Base-by-base conservation (phyloP, 2,113 vertebrate genomes). In the Phodopus roborovskii region DNA sequence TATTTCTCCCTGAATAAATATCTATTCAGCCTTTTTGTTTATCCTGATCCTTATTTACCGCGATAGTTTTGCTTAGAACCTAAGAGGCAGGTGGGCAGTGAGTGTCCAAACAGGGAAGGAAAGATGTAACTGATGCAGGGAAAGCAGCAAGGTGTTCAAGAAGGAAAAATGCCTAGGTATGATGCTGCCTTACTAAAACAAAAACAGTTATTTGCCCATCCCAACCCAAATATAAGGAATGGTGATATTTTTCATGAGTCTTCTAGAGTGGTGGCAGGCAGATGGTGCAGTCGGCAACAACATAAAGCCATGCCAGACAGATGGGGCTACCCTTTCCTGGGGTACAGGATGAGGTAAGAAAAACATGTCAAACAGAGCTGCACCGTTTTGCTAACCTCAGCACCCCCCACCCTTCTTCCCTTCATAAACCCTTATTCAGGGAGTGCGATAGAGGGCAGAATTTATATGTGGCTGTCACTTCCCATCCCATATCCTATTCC, bases 311-410 rank as follows among this genome's bases (percentile, higher is more conserved):
- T 93, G 92, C 94, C 94, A 88, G 64, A 92, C 10, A 73, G 71
- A 77, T 77, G 88, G 92, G 78, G 85, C 90, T 90, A 50, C 60
- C 82, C 91, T 48, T 53, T 71, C 90, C 19, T 87, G 74, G 97
- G 92, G 50, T 82, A 96, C 82, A 94, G 70, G 94, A 97, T 97
- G 97, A 97, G 97, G 96, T 97, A 97, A 97, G 95, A 97, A 97
- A 66, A 97, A 96, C 93, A 96, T 97, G 96, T 97, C 90, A 96
- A 97, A 97, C 90, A 91, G 96, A 97, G 96, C 96, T 97, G 94
- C 97, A 97, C 97, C 96, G n/a, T 97, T 97, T 64, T 64, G 84
- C 85, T 96, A 85, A 94, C 42, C 73, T 91, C 66, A 74, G 73
- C 88, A 84, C 64, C 90, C 88, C 88, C 82, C 58, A 77, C 15